These are phyloP conservation scores for Drosophila nikananu DNA, from an alignment of 1,140 invertebrate genomes.

Conservation along the genomic window DNA sequence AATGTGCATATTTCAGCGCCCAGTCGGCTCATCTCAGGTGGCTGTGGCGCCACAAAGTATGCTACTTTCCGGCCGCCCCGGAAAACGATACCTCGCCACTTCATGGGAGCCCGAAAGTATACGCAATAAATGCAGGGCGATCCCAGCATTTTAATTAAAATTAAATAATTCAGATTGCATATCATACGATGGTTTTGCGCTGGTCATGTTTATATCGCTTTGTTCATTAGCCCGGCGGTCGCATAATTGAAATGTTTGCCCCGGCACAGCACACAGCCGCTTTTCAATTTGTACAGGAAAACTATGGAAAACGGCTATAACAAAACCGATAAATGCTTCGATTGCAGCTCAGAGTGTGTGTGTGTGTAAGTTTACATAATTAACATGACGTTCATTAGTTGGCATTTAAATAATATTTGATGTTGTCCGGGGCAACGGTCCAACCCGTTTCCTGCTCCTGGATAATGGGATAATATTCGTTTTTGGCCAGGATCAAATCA, in stretches of 20 bases:
- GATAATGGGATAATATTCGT: slow-evolving; percentile 51
- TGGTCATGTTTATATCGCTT: slow-evolving; percentile 31
- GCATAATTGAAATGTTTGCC: slow-evolving; percentile 72
- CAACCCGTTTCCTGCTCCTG: neutral
- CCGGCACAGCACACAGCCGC: slow-evolving; percentile 25
- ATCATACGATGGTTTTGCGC: slow-evolving; percentile 37
- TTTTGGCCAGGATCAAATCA: slow-evolving; percentile 43
- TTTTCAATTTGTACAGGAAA: slow-evolving; percentile 65
- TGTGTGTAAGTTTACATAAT: slow-evolving; percentile 62
- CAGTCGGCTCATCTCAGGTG: slow-evolving; percentile 26
- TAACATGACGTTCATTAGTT: slow-evolving; percentile 71
- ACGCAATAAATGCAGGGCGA: slow-evolving; percentile 28
- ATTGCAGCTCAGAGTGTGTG: slow-evolving; percentile 1
- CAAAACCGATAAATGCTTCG: slow-evolving; percentile 45
- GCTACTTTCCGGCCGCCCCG: neutral
- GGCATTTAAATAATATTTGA: slow-evolving; percentile 51
- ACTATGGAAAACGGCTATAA: slow-evolving; percentile 58
- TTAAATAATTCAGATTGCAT: slow-evolving; percentile 73
- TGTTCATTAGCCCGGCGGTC: slow-evolving; percentile 65
- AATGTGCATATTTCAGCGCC: slow-evolving; percentile 7
- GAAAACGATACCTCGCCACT: neutral
- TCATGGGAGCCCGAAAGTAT: slow-evolving; percentile 47
- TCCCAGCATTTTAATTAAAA: slow-evolving; percentile 70
- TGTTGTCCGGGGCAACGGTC: slow-evolving; percentile 15
- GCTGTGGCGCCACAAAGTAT: slow-evolving; percentile 18